Evolutionary conservation across 2,888 invertebrate species (phyloP), one percentile per base, ranked within the genome.

Genomic region (Ganaspis brasiliensis): DNA sequence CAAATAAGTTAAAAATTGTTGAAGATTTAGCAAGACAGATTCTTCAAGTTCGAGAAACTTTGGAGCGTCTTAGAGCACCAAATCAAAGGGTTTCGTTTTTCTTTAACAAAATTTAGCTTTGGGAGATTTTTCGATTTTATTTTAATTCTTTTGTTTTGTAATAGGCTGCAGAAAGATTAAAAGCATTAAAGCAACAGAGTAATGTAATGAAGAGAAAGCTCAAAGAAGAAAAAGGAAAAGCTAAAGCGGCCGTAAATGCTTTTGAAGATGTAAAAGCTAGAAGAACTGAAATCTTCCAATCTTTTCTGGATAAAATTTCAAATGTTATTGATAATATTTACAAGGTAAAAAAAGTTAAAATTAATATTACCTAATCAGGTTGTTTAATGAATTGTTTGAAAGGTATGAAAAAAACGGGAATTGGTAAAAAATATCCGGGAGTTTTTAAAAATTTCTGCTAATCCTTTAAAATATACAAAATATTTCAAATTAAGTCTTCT

Each of bases 251-350:
- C 0, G 97, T 97, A 88, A 94, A 95, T 3, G 95, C 96, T 5
- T 99, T 99, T 91, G 98, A 99, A 88, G 95, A 95, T 91, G 95
- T 98, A 1, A 97, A 98, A 88, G 96, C 96, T 87, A 96, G 97
- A 87, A 94, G 98, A 16, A 96, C 96, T 86, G 96, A 96, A 85
- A 94, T 95, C 83, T 99, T 99, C 91, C 21, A 24, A 21, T 45
- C 40, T 21, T 67, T 67, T 90, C 98, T 99, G 90, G 98, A 98
- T 83, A 97, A 98, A 88, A 98, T 99, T 35, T 95, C 97, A 0
- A 96, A 96, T 86, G 96, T 96, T 87, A 98, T 99, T 83, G 99
- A 99, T 91, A 95, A 96, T 73, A 98, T 99, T 86, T 99, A 99
- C 91, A 99, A 99, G 94, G 97, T 96, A 87, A 79, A 77, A 79